Percentiles rank a stretch among this genome's conserved stretches.
Conservation (phyloP, 2,113 vertebrate species). For the Salvator merianae region DNA sequence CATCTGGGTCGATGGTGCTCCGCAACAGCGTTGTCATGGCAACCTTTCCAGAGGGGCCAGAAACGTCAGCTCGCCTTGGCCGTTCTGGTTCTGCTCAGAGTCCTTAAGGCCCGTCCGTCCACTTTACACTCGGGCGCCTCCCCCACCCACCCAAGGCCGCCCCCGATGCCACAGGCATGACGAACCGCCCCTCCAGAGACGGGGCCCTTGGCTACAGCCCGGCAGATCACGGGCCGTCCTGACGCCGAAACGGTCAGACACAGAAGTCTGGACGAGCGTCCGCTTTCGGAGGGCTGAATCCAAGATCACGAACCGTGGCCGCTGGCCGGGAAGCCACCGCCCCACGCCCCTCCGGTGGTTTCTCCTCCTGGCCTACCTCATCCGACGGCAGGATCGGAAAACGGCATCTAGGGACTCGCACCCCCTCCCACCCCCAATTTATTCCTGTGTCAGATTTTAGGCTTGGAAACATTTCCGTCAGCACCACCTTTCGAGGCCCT, state of each 20-base stretch:
- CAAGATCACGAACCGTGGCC: neutral
- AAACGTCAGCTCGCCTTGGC: slow-evolving; percentile 28
- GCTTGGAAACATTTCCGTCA: neutral
- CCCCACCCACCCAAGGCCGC: neutral
- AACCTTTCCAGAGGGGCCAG: too few species aligned
- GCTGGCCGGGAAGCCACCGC: neutral
- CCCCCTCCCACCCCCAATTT: neutral
- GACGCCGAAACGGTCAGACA: neutral
- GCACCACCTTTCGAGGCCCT: neutral
- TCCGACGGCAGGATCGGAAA: too few species aligned
- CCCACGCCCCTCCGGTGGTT: neutral
- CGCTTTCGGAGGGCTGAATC: neutral
- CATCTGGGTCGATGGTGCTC: too few species aligned
- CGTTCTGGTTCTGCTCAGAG: neutral
- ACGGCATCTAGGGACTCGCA: neutral
- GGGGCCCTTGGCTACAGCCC: neutral
- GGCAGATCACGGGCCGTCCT: neutral
- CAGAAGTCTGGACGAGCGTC: neutral
- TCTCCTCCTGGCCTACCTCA: neutral
- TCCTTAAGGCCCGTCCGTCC: neutral
- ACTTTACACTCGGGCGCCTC: neutral
- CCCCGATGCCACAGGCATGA: neutral
- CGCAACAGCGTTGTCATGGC: too few species aligned
- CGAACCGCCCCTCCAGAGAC: neutral
- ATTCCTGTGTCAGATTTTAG: neutral